Base-by-base conservation (phyloP, 1,140 invertebrate species). In the Zaprionus camerounensis region DNA sequence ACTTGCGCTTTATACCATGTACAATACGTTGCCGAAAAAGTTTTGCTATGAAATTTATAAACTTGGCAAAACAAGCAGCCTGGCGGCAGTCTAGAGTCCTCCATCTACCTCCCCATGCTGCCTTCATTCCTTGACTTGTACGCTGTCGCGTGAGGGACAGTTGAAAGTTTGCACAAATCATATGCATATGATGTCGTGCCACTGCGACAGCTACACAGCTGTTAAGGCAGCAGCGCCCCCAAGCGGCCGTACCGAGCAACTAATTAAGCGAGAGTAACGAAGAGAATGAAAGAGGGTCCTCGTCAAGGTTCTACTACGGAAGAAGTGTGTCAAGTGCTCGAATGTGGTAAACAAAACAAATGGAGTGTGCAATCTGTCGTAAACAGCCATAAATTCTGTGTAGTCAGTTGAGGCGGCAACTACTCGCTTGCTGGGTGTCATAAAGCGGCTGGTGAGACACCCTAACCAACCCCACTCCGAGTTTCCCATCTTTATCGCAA, bases 331-430 rank as follows among this genome's bases (percentile, higher is more conserved):
- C 81, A 90, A 88, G 85, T 88, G 85, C 59, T 62, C 71, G 77
- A 78, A 73, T 83, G 85, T 81, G 71, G 85, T 85, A 90, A 88
- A 91, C 80, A 90, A 90, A 90, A 83, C 85, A 90, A 90, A 90
- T 90, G 85, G 85, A 83, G 85, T 90, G 85, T 90, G 85, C 85
- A 90, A 90, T 90, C 86, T 90, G 85, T 81, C 78, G 85, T 82
- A 90, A 90, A 90, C 85, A 90, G 83, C 77, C 85, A 90, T 90
- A 90, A 90, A 90, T 90, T 90, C 78, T 55, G 53, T 75, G 78
- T 71, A 76, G 65, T 78, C 64, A 56, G 64, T 65, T 69, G 62
- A 57, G 53, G 58, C 66, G 62, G 67, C 62, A 88, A 88, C 81
- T 83, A 88, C n/a, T 17, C 15, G 15, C n/a, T 80, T 67, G 71